These are phyloP conservation scores for Drosophila formosana DNA, from an alignment of 2,888 invertebrate genomes.

Conservation along the genomic window DNA sequence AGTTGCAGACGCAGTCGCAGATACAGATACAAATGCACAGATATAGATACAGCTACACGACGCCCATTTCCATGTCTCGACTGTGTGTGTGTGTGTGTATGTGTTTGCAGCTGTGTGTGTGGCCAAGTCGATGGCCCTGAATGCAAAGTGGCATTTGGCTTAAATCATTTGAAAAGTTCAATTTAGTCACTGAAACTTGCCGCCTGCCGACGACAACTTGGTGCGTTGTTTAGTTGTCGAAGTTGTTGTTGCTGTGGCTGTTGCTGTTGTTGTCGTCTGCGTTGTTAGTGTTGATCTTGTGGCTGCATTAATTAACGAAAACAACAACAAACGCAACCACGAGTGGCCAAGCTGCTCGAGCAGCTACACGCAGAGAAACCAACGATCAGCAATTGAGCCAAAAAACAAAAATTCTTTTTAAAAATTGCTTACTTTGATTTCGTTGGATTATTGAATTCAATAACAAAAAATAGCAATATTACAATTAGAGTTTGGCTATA, in stretches of 20 bases:
- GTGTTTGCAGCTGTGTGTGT: conserved; percentile 41
- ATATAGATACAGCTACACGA: conserved; percentile 32
- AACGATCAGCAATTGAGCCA: neutral
- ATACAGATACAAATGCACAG: conserved; percentile 27
- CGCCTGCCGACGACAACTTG: conserved; percentile 43
- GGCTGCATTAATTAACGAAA: conserved; percentile 72
- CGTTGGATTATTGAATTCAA: no score
- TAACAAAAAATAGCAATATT: no score
- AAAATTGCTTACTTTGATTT: no score
- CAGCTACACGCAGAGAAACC: neutral
- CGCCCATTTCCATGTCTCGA: conserved; percentile 55
- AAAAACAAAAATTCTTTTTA: neutral
- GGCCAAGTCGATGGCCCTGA: conserved; percentile 71
- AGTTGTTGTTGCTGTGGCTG: no score
- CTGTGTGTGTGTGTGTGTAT: conserved; percentile 20
- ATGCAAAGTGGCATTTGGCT: conserved; percentile 71
- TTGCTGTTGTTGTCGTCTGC: neutral
- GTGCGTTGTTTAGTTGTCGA: conserved; percentile 55
- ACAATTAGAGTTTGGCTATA: no score
- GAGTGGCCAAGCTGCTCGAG: conserved; percentile 1
- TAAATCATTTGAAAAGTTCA: conserved; percentile 72
- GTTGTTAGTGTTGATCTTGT: conserved; percentile 18
- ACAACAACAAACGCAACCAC: conserved; percentile 31
- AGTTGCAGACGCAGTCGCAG: conserved; percentile 33
- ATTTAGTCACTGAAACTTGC: conserved; percentile 68